These are phyloP conservation scores for Nymphalis c-album DNA, from an alignment of 2,888 invertebrate species.

Conservation along the genomic window DNA sequence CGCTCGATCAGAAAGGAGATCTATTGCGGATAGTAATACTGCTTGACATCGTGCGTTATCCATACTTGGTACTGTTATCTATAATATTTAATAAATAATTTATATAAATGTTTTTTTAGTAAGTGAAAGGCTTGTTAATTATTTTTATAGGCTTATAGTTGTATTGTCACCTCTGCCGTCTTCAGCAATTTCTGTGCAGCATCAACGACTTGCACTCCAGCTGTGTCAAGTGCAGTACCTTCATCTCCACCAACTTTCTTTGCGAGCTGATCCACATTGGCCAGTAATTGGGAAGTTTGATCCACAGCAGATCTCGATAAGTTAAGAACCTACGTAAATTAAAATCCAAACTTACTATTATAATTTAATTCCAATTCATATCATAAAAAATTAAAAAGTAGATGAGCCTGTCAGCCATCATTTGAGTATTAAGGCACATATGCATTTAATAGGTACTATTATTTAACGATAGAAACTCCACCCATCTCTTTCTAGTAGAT, in stretches of 20 bases:
- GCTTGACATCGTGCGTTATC: slow-evolving; percentile 60
- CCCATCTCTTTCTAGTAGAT: no score
- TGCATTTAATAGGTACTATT: no score
- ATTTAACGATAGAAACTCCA: no score
- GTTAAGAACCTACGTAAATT: slow-evolving; percentile 23
- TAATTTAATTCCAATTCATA: no score
- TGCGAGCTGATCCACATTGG: slow-evolving; percentile 41
- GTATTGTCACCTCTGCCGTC: slow-evolving; percentile 44
- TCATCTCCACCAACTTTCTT: slow-evolving; percentile 32
- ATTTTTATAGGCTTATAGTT: not conserved
- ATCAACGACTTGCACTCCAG: slow-evolving; percentile 39
- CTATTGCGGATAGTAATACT: slow-evolving; percentile 53
- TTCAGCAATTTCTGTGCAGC: slow-evolving; percentile 43
- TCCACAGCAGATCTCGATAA: slow-evolving; percentile 38
- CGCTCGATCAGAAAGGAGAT: slow-evolving; percentile 30
- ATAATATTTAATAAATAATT: not conserved
- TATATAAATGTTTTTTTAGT: not conserved
- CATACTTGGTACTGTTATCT: slow-evolving; percentile 50
- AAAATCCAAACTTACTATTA: no score
- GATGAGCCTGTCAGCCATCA: no score
- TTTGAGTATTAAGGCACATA: no score
- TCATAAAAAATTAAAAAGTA: no score
- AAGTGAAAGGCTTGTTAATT: not conserved
- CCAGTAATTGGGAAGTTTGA: slow-evolving; percentile 43
- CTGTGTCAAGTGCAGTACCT: slow-evolving; percentile 26